Evolutionary conservation across 2,888 invertebrate genomes (phyloP).

Genomic region (Melinopterus prodromus): DNA sequence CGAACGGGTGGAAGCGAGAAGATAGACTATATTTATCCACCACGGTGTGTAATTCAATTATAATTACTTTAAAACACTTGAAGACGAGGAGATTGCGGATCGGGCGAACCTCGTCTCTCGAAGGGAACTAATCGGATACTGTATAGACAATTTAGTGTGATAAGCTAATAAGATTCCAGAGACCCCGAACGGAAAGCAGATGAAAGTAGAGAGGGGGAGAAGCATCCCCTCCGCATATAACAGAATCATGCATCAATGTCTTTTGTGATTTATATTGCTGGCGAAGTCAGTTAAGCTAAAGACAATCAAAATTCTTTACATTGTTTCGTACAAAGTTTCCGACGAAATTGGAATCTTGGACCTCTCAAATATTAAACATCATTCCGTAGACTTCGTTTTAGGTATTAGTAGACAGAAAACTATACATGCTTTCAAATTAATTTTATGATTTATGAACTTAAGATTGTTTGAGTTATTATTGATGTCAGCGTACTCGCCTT

Average conservation of each 20-base stretch:
- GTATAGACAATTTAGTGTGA: constrained; percentile 31
- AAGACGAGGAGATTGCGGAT: constrained; percentile 18
- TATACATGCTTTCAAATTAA: no score
- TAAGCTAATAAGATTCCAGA: constrained; percentile 33
- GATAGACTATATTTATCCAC: constrained; percentile 14
- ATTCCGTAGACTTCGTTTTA: neutral
- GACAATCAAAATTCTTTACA: constrained; percentile 55
- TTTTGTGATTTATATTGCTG: constrained; percentile 41
- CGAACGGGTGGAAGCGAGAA: constrained; percentile 13
- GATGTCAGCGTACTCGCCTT: no score
- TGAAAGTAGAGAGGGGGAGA: constrained; percentile 17
- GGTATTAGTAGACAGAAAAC: neutral
- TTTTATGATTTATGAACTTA: no score
- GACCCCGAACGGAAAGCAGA: constrained; percentile 11
- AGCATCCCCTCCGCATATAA: constrained; percentile 37
- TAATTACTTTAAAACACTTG: constrained; percentile 29
- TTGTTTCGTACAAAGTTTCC: neutral
- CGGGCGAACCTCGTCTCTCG: constrained; percentile 10
- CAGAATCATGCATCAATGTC: constrained; percentile 43
- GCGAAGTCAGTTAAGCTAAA: constrained; percentile 41
- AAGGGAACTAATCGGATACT: constrained; percentile 36
- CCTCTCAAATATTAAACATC: neutral
- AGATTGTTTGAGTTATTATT: no score
- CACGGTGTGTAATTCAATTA: constrained; percentile 27
- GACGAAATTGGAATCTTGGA: neutral